A percentile compares a stretch with the other conserved stretches of the same genome.
phyloP scores from a whole-genome alignment of 2,797 vertebrate species.

The Hybognathus amarus region DNA sequence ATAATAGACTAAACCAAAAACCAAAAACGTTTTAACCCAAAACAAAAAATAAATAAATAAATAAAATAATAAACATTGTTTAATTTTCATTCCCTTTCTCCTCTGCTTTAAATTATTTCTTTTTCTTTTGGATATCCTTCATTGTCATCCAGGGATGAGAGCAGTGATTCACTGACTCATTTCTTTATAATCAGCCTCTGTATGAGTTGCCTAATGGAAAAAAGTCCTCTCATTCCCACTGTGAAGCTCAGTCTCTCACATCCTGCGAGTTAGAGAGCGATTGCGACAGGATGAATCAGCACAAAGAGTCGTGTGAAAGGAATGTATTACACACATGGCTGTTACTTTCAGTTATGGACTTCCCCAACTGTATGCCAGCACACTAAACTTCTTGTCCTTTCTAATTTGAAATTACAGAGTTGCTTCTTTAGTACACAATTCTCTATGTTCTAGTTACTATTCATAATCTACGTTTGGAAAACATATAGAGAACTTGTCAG shows the following conservation, averaged over 20 bases:
- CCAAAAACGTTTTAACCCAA: no score
- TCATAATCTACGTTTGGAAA: background rate
- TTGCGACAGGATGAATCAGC: conserved; percentile 49
- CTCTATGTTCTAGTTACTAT: background rate
- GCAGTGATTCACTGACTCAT: background rate
- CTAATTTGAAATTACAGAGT: background rate
- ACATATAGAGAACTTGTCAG: background rate
- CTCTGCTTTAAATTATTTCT: background rate
- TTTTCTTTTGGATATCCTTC: background rate
- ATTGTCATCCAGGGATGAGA: background rate
- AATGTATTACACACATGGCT: conserved; percentile 47
- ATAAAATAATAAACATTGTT: no score
- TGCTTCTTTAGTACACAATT: background rate
- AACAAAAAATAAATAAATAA: no score
- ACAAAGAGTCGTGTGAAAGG: conserved; percentile 30
- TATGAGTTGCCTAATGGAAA: conserved; percentile 27
- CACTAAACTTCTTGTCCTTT: background rate
- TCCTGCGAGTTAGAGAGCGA: conserved; percentile 28
- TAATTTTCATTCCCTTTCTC: background rate
- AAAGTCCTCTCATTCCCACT: background rate
- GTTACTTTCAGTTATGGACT: conserved; percentile 38
- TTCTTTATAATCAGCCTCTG: conserved; percentile 27
- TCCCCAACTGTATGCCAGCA: conserved; percentile 36
- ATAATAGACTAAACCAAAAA: no score
- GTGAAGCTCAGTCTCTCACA: conserved; percentile 10